These are phyloP conservation scores for Coenonympha arcania DNA, from an alignment of 2,888 invertebrate species.

Conservation along the genomic window DNA sequence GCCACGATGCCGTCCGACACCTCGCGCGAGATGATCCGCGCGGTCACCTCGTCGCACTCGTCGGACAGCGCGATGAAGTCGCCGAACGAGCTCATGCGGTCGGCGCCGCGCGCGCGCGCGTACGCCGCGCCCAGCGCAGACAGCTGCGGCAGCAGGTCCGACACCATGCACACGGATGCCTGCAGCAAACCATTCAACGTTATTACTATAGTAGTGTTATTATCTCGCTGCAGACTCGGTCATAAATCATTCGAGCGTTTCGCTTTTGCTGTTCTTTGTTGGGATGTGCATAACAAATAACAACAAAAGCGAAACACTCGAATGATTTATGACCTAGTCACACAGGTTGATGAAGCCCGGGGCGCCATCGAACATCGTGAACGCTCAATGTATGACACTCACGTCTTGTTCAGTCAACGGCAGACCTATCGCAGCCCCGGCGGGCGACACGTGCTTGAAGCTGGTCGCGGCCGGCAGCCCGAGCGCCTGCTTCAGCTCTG, in stretches of 20 bases:
- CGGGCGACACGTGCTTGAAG: constrained; percentile 98
- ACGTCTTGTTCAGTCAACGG: constrained; percentile 82
- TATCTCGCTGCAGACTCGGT: too few species aligned
- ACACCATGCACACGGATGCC: constrained; percentile 94
- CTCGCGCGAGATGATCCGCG: constrained; percentile 91
- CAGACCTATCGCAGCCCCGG: constrained; percentile 94
- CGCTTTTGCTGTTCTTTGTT: too few species aligned
- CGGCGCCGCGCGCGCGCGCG: constrained; percentile 96
- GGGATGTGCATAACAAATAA: too few species aligned
- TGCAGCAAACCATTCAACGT: constrained; percentile 47
- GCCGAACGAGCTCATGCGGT: constrained; percentile 99
- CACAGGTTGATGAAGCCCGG: constrained; percentile 98
- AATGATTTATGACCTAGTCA: too few species aligned
- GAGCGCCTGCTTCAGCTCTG: constrained; percentile 85
- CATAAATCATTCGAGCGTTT: too few species aligned
- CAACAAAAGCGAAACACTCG: too few species aligned
- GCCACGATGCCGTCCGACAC: constrained; percentile 99
- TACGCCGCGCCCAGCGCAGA: constrained; percentile 92
- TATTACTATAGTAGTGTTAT: too few species aligned
- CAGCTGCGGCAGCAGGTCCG: constrained; percentile 82
- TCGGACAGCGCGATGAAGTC: constrained; percentile 97
- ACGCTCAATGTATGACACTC: constrained; percentile 16
- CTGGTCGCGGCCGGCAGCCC: constrained; percentile 93
- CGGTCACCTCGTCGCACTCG: constrained; percentile 90
- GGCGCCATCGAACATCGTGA: constrained; percentile 87